A percentile compares a stretch with the other conserved stretches of the same genome.
Evolutionary conservation across 2,797 vertebrate genomes (phyloP).

Genomic region (Acanthurus leucopareius): DNA sequence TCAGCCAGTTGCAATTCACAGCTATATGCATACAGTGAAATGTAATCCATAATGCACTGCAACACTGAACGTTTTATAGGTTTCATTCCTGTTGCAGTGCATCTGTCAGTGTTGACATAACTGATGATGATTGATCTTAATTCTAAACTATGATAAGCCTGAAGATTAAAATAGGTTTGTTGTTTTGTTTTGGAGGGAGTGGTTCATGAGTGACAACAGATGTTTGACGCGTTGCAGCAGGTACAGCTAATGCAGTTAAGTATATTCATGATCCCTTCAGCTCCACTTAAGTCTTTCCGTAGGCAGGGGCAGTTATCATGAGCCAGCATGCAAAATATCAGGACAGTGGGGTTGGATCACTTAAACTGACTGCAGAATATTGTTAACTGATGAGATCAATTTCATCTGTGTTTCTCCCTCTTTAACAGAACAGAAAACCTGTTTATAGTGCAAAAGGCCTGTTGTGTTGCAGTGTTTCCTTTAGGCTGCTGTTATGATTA

Average conservation of each 20-base stretch:
- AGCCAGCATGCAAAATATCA: background rate
- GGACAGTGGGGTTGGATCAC: background rate
- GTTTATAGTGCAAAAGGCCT: background rate
- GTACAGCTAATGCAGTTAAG: slow-evolving; percentile 10
- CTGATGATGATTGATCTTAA: background rate
- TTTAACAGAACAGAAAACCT: background rate
- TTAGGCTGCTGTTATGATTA: slow-evolving; percentile 4
- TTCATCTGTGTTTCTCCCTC: background rate
- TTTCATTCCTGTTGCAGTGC: background rate
- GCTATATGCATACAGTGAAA: too few species aligned
- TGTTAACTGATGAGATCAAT: background rate
- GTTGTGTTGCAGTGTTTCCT: background rate
- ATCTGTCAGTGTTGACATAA: background rate
- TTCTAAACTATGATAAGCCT: background rate
- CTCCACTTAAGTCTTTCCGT: background rate
- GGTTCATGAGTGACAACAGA: background rate
- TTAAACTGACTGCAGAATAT: background rate
- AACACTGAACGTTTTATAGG: background rate
- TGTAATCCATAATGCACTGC: background rate
- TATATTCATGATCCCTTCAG: background rate
- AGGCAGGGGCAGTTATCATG: slow-evolving; percentile 3
- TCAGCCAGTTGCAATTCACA: too few species aligned
- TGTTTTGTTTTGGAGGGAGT: background rate
- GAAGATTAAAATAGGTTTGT: background rate
- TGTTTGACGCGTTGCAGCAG: background rate